Base-by-base conservation (phyloP, 2,888 invertebrate species). In the Phyllotreta striolata region DNA sequence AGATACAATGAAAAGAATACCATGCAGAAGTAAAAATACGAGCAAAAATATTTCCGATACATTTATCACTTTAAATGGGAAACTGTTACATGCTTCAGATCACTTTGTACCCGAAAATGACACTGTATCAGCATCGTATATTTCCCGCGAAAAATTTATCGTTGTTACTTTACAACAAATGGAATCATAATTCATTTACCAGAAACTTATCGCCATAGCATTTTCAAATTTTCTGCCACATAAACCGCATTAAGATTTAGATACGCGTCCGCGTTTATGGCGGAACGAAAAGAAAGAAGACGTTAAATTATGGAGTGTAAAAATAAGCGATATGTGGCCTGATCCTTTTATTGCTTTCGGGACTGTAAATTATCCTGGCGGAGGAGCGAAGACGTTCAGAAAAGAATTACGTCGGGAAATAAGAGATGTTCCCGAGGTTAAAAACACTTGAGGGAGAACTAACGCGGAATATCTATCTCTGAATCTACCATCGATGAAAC, bases 281-380 rank as follows among this genome's bases (percentile, higher is more conserved):
- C 66, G 68, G 66, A 60, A 66, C 70, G 64, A 69, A 66, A 69
- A 71, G 70, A 71, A 71, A 73, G 72, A 71, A 74, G 73, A 74
- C 74, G 69, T 74, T 78, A 78, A 79, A 76, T 79, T 79, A 79
- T 78, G 77, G 76, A 76, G 78, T 79, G 78, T 76, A 79, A 78
- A 79, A 78, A 78, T 77, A 78, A 77, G 77, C 78, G 78, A 78
- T 79, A 78, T 79, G 78, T 79, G 77, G 76, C 76, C 76, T 77
- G 79, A 78, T 79, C 77, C 76, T 75, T 79, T 78, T 78, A 78
- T 77, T 76, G 79, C 76, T 74, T 67, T 68, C 68, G 62, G 60
- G 68, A 73, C 71, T 72, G 76, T 79, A 79, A 79, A 79, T 79
- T 79, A 78, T 74, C 67, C 67, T 46, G 62, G 58, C 34, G 47